phyloP scores from a whole-genome alignment of 2,888 invertebrate genomes.

The Cheilosia pagana region DNA sequence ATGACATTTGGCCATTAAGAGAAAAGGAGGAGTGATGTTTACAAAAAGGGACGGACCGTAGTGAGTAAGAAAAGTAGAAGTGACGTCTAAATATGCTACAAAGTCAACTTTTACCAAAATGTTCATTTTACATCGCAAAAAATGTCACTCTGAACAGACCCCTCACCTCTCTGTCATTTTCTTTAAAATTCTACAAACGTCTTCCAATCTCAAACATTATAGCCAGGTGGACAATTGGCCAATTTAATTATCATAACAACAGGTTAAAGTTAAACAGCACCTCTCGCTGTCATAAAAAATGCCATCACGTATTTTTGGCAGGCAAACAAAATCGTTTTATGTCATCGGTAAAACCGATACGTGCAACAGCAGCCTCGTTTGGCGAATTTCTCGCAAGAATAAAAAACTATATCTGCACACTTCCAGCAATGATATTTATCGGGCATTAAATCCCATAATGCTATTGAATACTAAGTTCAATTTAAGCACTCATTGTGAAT shows the following conservation, averaged over 20 bases:
- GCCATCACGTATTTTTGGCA: slow-evolving; percentile 41
- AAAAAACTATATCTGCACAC: not conserved
- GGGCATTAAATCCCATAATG: slow-evolving; percentile 8
- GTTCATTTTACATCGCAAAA: too few relatives aligned
- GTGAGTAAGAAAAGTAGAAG: too few relatives aligned
- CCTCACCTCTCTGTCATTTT: not conserved
- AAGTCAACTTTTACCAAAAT: too few relatives aligned
- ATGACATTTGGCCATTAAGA: too few relatives aligned
- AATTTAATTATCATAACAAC: slow-evolving; percentile 33
- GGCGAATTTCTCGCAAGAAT: slow-evolving; percentile 5
- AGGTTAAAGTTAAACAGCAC: not conserved
- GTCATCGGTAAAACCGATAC: slow-evolving; percentile 57
- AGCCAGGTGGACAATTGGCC: slow-evolving; percentile 16
- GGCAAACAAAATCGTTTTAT: slow-evolving; percentile 22
- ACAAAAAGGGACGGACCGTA: too few relatives aligned
- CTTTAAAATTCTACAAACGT: not conserved
- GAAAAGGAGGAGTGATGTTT: too few relatives aligned
- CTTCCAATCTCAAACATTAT: not conserved
- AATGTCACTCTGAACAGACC: too few relatives aligned
- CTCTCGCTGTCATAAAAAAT: slow-evolving; percentile 15
- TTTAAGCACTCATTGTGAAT: slow-evolving; percentile 12
- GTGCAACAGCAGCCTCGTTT: slow-evolving; percentile 25
- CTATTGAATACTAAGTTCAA: slow-evolving; percentile 9
- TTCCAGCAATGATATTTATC: not conserved
- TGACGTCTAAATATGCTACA: too few relatives aligned